Evolutionary conservation across 2,888 invertebrate genomes (phyloP).

Genomic region (Seladonia tumulorum): DNA sequence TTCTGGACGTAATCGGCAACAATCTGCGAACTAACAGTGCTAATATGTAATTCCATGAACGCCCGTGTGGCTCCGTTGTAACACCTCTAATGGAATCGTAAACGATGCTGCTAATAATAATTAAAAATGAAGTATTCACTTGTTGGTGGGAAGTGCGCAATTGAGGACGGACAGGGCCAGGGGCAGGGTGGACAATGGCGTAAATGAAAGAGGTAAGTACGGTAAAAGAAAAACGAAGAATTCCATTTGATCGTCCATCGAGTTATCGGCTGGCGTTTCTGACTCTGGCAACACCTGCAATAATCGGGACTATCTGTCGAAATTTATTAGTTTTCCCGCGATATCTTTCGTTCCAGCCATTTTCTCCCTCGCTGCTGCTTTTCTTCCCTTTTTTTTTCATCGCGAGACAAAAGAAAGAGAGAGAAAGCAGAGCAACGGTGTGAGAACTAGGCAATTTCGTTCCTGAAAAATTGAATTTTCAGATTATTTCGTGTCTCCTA

Average conservation of each 20-base stretch:
- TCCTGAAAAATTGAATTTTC: slow-evolving; percentile 21
- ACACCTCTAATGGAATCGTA: slow-evolving; percentile 29
- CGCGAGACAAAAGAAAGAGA: background rate
- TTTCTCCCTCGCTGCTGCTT: slow-evolving; percentile 39
- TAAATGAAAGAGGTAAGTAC: background rate
- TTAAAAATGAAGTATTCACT: slow-evolving; percentile 46
- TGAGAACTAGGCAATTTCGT: background rate
- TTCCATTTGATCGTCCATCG: slow-evolving; percentile 57
- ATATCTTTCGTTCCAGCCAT: slow-evolving; percentile 38
- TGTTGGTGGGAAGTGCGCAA: slow-evolving; percentile 9
- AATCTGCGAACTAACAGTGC: slow-evolving; percentile 51
- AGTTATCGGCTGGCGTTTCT: slow-evolving; percentile 65
- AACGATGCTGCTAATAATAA: slow-evolving; percentile 43
- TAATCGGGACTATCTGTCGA: slow-evolving; percentile 63
- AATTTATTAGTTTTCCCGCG: slow-evolving; percentile 62
- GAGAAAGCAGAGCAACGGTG: background rate
- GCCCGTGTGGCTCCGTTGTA: slow-evolving; percentile 23
- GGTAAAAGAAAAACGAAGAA: slow-evolving; percentile 41
- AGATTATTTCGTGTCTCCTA: slow-evolving; percentile 19
- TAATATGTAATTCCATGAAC: slow-evolving; percentile 31
- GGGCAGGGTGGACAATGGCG: background rate
- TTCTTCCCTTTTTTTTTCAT: slow-evolving; percentile 19
- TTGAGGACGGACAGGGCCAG: background rate
- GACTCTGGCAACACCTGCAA: slow-evolving; percentile 68
- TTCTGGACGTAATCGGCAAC: slow-evolving; percentile 47